Evolutionary conservation across 2,797 vertebrate species (phyloP).

Genomic region (Alfaro cultratus): DNA sequence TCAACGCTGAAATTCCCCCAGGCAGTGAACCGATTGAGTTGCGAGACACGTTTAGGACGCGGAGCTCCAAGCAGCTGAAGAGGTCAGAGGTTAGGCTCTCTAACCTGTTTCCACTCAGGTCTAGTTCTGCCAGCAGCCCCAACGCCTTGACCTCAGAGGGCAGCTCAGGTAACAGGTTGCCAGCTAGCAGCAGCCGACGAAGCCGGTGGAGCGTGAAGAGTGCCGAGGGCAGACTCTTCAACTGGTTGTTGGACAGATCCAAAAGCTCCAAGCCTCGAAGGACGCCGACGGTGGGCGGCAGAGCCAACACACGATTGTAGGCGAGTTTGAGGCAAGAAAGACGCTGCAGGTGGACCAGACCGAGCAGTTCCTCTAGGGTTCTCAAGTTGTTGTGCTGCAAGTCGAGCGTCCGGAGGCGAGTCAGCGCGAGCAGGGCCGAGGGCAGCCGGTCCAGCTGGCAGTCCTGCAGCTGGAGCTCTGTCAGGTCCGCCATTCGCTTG

Average conservation of each 20-base stretch:
- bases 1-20: constrained; percentile 58
- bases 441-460: constrained; percentile 83
- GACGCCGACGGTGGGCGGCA: constrained; percentile 75
- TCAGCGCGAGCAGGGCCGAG: constrained; percentile 70
- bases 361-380: constrained; percentile 80
- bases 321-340: constrained; percentile 79
- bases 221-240: constrained; percentile 74
- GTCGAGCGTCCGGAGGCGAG: constrained; percentile 75
- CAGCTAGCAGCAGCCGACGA: constrained; percentile 79
- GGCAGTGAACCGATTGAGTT: constrained; percentile 77
- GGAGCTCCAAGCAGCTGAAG: constrained; percentile 75
- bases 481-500: constrained; percentile 71
- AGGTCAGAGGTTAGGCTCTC: constrained; percentile 76
- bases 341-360: constrained; percentile 75
- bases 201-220: constrained; percentile 80
- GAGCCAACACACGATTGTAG: constrained; percentile 72
- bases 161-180: constrained; percentile 77
- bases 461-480: constrained; percentile 77
- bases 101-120: constrained; percentile 79
- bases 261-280: constrained; percentile 80
- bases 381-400: constrained; percentile 79
- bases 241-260: constrained; percentile 80
- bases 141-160: constrained; percentile 75
- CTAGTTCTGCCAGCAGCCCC: constrained; percentile 74
- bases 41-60: constrained; percentile 72